These are phyloP conservation scores for Ditula angustiorana DNA, from an alignment of 2,888 invertebrate genomes.

Conservation along the genomic window DNA sequence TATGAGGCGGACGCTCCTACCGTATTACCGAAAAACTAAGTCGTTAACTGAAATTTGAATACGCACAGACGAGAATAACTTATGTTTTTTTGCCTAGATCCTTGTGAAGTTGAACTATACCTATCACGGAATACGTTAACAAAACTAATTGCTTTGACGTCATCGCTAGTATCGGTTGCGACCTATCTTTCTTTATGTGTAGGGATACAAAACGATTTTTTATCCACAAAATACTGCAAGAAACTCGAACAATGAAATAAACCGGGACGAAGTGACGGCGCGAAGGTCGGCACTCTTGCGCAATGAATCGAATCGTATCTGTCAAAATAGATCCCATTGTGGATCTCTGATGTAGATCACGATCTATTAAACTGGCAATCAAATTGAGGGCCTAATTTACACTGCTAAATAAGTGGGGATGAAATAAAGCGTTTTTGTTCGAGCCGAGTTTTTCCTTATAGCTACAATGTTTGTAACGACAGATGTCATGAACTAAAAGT, in stretches of 20 bases:
- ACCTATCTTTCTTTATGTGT: not conserved
- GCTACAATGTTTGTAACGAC: slow-evolving; percentile 35
- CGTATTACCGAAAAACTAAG: slow-evolving; percentile 7
- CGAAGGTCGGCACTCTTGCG: slow-evolving; percentile 67
- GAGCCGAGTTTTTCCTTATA: slow-evolving; percentile 25
- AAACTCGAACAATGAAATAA: slow-evolving; percentile 31
- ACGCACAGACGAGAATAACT: not conserved
- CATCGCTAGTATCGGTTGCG: not conserved
- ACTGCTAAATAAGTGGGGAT: slow-evolving; percentile 12
- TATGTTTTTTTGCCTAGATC: slow-evolving; percentile 15
- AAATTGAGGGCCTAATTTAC: slow-evolving; percentile 30
- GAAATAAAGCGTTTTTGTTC: slow-evolving; percentile 23
- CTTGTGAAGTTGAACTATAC: slow-evolving; percentile 13
- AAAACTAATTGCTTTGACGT: slow-evolving; percentile 3
- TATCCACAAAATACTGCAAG: slow-evolving; percentile 8
- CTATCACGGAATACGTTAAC: slow-evolving; percentile 7
- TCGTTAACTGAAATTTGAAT: slow-evolving; percentile 1
- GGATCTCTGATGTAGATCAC: slow-evolving; percentile 65
- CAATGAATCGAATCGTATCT: slow-evolving; percentile 67
- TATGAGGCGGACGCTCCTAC: slow-evolving; percentile 31
- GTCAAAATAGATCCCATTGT: slow-evolving; percentile 69
- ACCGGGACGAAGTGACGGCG: slow-evolving; percentile 58
- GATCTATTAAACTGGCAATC: slow-evolving; percentile 48
- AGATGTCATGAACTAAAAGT: slow-evolving; percentile 34
- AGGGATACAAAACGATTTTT: not conserved